phyloP scores from a whole-genome alignment of 2,113 vertebrate genomes.

The Polypterus senegalus region DNA sequence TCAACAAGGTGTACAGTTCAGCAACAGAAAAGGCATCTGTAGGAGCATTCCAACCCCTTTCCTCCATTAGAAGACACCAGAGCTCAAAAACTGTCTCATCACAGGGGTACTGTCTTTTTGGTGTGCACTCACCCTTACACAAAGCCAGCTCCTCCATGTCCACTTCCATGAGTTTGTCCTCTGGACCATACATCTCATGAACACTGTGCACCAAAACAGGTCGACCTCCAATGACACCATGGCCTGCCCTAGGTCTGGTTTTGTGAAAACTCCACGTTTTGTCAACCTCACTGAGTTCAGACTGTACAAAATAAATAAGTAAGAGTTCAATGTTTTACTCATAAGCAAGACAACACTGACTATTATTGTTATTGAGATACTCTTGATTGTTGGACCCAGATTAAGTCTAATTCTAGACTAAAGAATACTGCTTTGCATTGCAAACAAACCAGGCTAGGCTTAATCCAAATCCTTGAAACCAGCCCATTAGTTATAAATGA shows the following conservation, averaged over 20 bases:
- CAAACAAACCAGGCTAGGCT: too few species aligned
- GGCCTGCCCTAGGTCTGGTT: slow-evolving; percentile 6
- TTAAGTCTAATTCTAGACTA: too few species aligned
- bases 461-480: too few species aligned
- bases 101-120: not conserved
- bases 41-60: slow-evolving; percentile 7
- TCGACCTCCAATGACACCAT: slow-evolving; percentile 4
- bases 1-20: slow-evolving; percentile 5
- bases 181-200: slow-evolving; percentile 6
- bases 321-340: too few species aligned
- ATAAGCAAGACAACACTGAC: too few species aligned
- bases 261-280: slow-evolving; percentile 13
- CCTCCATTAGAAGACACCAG: slow-evolving; percentile 9
- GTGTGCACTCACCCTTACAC: not conserved
- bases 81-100: slow-evolving; percentile 9
- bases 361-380: too few species aligned
- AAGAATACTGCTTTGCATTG: too few species aligned
- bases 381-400: too few species aligned
- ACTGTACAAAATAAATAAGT: not conserved
- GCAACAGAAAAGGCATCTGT: slow-evolving; percentile 1
- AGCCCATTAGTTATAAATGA: too few species aligned
- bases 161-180: too few species aligned
- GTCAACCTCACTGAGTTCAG: slow-evolving; percentile 3
- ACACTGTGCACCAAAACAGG: slow-evolving; percentile 9
- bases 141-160: too few species aligned